These are phyloP conservation scores for Gadopsis bispinosus DNA, from an alignment of 2,797 vertebrate genomes.

Conservation along the genomic window DNA sequence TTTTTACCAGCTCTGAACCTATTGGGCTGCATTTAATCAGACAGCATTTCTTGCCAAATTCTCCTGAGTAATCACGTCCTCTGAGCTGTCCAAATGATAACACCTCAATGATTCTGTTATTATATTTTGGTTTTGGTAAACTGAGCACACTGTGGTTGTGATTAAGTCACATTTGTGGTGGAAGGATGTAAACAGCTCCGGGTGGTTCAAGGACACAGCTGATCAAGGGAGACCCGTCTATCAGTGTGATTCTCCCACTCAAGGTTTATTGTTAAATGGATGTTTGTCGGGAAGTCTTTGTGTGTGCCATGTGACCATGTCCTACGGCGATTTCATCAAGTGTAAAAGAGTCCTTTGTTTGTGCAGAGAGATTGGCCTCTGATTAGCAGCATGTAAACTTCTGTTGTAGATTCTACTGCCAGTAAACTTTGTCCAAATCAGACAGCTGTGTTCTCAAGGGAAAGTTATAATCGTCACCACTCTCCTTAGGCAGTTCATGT, in stretches of 20 bases:
- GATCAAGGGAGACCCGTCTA: slow-evolving; percentile 22
- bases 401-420: slow-evolving; percentile 36
- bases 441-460: slow-evolving; percentile 74
- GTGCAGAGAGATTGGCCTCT: slow-evolving; percentile 25
- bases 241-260: slow-evolving; percentile 2
- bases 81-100: slow-evolving; percentile 49
- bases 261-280: background rate
- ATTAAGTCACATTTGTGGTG: slow-evolving; percentile 38
- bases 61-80: slow-evolving; percentile 29
- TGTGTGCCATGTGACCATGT: slow-evolving; percentile 13
- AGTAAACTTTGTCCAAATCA: slow-evolving; percentile 49
- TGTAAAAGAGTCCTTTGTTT: slow-evolving; percentile 30
- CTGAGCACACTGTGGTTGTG: slow-evolving; percentile 3
- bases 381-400: slow-evolving; percentile 51
- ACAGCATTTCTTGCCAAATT: slow-evolving; percentile 42
- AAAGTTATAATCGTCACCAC: slow-evolving; percentile 25
- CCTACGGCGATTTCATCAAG: slow-evolving; percentile 33
- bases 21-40: slow-evolving; percentile 48
- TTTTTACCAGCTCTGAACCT: slow-evolving; percentile 39
- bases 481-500: slow-evolving; percentile 52
- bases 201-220: slow-evolving; percentile 12
- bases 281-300: slow-evolving; percentile 17
- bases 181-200: slow-evolving; percentile 47
- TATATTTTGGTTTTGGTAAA: slow-evolving; percentile 41
- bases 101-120: slow-evolving; percentile 41